Conservation (phyloP, 2,888 invertebrate genomes). For the Plagodis pulveraria region DNA sequence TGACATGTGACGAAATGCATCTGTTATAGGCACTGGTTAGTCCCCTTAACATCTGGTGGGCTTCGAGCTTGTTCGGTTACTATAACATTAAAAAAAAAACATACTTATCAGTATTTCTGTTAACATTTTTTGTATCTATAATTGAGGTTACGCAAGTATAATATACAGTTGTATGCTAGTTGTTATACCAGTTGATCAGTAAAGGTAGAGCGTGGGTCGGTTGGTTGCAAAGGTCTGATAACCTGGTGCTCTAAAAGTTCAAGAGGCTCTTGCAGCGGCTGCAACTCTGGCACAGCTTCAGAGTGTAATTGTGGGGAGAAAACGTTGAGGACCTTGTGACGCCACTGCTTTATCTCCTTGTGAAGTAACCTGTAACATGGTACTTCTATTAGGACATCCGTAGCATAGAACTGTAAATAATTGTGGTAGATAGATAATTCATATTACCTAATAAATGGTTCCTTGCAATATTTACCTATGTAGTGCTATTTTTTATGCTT, state of each 20-base stretch:
- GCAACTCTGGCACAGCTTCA: slow-evolving; percentile 19
- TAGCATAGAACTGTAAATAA: neutral
- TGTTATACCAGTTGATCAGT: slow-evolving; percentile 66
- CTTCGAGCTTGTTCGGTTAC: too few relatives aligned
- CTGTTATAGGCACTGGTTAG: too few relatives aligned
- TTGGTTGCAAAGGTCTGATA: slow-evolving; percentile 54
- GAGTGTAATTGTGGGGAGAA: slow-evolving; percentile 39
- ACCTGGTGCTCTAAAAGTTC: slow-evolving; percentile 33
- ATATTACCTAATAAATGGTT: neutral
- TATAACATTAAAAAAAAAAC: too few relatives aligned
- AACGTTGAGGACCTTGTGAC: slow-evolving; percentile 51
- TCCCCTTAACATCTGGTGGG: too few relatives aligned
- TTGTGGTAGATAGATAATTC: neutral
- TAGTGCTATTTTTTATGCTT: too few relatives aligned
- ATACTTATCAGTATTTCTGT: too few relatives aligned
- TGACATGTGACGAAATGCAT: too few relatives aligned
- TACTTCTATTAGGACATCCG: neutral
- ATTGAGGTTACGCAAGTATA: neutral
- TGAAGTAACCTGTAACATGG: slow-evolving; percentile 53
- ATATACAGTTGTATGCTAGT: too few relatives aligned
- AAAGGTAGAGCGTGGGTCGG: slow-evolving; percentile 50
- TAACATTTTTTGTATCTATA: too few relatives aligned
- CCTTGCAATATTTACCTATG: too few relatives aligned
- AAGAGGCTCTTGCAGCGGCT: slow-evolving; percentile 15
- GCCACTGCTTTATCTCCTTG: slow-evolving; percentile 63